Evolutionary conservation across 2,113 vertebrate genomes (phyloP).

Genomic region (Chrysemys picta): DNA sequence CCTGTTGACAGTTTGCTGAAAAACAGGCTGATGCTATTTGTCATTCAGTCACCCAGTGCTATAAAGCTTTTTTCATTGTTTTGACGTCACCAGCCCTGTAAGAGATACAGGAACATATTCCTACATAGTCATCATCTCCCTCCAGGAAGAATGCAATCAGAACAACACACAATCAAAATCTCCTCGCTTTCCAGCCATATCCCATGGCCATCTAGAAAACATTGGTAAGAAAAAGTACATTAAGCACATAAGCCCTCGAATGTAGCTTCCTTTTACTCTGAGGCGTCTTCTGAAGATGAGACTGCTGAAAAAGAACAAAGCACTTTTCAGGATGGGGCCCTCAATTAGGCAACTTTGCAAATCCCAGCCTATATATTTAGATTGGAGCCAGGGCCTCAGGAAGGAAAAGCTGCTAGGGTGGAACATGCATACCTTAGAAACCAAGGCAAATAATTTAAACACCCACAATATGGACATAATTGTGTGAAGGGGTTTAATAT

Average conservation of each 20-base stretch:
- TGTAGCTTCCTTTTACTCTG: neutral
- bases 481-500: constrained; percentile 26
- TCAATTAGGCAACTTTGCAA: neutral
- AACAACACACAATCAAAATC: rapidly evolving
- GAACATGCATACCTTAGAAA: constrained; percentile 15
- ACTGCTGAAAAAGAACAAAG: neutral
- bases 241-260: neutral
- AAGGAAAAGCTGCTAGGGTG: constrained; percentile 2
- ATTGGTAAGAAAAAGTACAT: rapidly evolving
- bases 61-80: neutral
- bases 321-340: neutral
- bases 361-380: neutral
- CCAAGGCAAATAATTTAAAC: neutral
- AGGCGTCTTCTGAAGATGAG: neutral
- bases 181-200: neutral
- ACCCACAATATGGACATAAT: neutral
- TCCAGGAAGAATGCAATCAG: rapidly evolving
- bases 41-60: rapidly evolving
- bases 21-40: neutral
- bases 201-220: rapidly evolving
- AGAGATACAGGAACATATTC: neutral
- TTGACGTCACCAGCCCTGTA: rapidly evolving
- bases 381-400: neutral
- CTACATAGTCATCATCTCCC: neutral
- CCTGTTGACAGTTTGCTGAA: neutral